Base-by-base conservation (phyloP, 2,888 invertebrate species). In the Encarsia formosa region DNA sequence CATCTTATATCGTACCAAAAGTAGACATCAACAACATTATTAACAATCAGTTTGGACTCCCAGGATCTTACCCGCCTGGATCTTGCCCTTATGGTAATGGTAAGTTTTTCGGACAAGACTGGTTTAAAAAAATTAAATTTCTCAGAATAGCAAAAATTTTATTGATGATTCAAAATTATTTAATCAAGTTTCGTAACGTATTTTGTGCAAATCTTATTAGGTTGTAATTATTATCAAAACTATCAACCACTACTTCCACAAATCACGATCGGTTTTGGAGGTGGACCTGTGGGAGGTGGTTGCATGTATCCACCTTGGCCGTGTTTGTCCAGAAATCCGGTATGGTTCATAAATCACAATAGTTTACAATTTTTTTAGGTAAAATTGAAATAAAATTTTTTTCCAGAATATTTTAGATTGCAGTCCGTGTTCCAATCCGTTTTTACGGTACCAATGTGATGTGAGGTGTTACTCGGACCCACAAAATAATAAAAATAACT, bases 361-460 rank as follows among this genome's bases (percentile, higher is more conserved):
- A 22, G 2, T 47, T 37, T 19, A 19, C 18, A 13, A 24, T 24
- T 13, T n/a, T 3, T n/a, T 34, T 18, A 15, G 3, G 34, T 15
- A 13, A 34, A n/a, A 18, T 3, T 8, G 34, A n/a, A 18, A 15
- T 34, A n/a, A 16, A n/a, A 34, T 34, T 34, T n/a, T n/a, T n/a
- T n/a, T n/a, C n/a, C 3, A 34, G n/a, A 15, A 15, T 34, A 34
- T 34, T 3, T n/a, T 15, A 26, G 16, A n/a, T n/a, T 69, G 69
- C 40, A 63, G 65, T 1, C 42, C 40, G 9, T 69, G 69, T 42
- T 47, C 37, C n/a, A 56, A 60, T 55, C 63, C 65, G 4, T 51
- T 65, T n/a, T 48, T 60, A 13, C 59, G 57, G 15, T 61, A 61
- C 35, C 61, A 51, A 18, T 71, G 71, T 41, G 63, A 67, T 37